A percentile compares a stretch with the other conserved stretches of the same genome.
phyloP scores from a whole-genome alignment of 2,797 vertebrate species.

The Phyllotis vaccarum region DNA sequence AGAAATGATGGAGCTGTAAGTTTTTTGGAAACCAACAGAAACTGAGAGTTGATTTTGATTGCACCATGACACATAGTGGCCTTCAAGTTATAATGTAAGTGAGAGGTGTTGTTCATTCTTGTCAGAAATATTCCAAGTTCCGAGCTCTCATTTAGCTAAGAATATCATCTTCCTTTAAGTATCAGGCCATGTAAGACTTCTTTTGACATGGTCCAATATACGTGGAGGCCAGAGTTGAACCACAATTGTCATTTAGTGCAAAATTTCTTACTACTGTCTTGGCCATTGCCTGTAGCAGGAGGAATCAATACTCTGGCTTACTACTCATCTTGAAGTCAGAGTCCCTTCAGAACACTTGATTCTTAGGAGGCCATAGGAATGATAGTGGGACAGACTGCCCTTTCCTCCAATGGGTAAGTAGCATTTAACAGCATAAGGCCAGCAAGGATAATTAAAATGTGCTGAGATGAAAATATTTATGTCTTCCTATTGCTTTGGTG shows the following conservation, averaged over 20 bases:
- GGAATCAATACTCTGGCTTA: neutral
- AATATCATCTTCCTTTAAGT: constrained; percentile 3
- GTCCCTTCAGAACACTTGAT: neutral
- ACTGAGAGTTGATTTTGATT: constrained; percentile 28
- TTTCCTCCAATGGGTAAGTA: neutral
- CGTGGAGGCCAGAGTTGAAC: neutral
- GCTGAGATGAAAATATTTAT: neutral
- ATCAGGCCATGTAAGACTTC: neutral
- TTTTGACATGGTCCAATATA: neutral
- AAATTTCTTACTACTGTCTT: constrained; percentile 1
- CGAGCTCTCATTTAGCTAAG: neutral
- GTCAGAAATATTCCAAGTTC: constrained; percentile 35
- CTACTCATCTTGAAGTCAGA: constrained; percentile 10
- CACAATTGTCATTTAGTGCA: neutral
- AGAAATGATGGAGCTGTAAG: neutral
- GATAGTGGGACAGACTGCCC: neutral
- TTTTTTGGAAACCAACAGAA: constrained; percentile 1
- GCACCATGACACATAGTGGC: neutral
- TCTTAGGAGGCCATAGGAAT: neutral
- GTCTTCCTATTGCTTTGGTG: neutral
- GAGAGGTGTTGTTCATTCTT: neutral
- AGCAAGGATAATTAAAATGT: neutral
- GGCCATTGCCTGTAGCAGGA: neutral
- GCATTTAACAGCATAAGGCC: neutral
- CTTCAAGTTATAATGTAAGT: neutral